Conservation (phyloP, 1,140 invertebrate species). For the Lamellibrachia luymesi region DNA sequence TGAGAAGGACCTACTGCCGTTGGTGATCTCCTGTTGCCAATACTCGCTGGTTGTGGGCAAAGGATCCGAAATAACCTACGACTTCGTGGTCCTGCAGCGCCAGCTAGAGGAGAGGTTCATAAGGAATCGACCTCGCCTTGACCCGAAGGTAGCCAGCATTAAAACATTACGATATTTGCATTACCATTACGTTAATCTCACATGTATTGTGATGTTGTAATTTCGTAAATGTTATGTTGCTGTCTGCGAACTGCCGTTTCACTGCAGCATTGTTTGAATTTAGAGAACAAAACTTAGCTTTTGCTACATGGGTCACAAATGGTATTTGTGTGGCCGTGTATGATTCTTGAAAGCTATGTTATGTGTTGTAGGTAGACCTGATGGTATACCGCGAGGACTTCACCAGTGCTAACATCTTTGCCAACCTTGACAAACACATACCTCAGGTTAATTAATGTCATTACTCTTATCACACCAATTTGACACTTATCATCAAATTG, state of each 20-base stretch:
- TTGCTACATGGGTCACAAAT: too few species aligned
- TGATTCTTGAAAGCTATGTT: not conserved
- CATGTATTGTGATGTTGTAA: not conserved
- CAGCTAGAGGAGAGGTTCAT: slow-evolving; percentile 36
- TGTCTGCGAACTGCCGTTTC: too few species aligned
- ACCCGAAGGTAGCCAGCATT: not conserved
- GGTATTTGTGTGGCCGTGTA: not conserved
- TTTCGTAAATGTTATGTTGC: not conserved
- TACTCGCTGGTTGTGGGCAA: slow-evolving; percentile 40
- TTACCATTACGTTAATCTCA: slow-evolving; percentile 6
- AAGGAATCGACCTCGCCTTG: slow-evolving; percentile 32
- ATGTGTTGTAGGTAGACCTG: slow-evolving; percentile 32
- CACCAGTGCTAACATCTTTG: slow-evolving; percentile 38
- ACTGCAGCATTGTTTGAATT: too few species aligned
- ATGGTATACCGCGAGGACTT: slow-evolving; percentile 40
- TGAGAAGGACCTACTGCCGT: slow-evolving; percentile 40
- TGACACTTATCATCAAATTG: too few species aligned
- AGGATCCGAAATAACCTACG: slow-evolving; percentile 35
- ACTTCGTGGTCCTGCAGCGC: slow-evolving; percentile 36
- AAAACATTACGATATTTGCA: too few species aligned
- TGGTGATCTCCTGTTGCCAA: slow-evolving; percentile 42
- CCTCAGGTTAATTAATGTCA: slow-evolving; percentile 34
- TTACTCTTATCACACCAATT: not conserved
- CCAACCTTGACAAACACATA: slow-evolving; percentile 35
- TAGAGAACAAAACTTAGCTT: too few species aligned